Percentiles rank a stretch among this genome's conserved stretches.
Conservation (phyloP, 2,888 invertebrate species). For the Sipha maydis region DNA sequence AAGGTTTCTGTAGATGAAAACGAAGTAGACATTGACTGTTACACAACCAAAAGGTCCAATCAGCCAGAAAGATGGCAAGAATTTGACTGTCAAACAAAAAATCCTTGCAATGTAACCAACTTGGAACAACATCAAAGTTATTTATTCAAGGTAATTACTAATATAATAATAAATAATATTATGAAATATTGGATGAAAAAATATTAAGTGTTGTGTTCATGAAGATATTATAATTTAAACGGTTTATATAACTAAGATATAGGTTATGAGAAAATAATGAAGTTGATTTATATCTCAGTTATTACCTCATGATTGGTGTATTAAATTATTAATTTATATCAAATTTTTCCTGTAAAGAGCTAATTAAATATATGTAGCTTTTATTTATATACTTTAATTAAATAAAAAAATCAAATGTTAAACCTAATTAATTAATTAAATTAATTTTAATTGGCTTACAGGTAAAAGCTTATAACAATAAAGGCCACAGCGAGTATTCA, state of each 20-base stretch:
- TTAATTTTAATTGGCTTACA: slow-evolving; percentile 66
- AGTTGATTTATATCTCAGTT: no score
- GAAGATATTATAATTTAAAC: no score
- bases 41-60: slow-evolving; percentile 68
- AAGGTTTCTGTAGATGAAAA: slow-evolving; percentile 74
- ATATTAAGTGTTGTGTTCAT: no score
- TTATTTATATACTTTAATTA: no score
- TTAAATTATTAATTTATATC: no score
- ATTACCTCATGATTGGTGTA: no score
- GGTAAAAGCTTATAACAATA: slow-evolving; percentile 88
- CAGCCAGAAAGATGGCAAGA: slow-evolving; percentile 79
- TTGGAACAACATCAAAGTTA: slow-evolving; percentile 89
- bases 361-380: no score
- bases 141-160: slow-evolving; percentile 78
- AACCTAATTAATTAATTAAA: slow-evolving; percentile 13
- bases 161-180: no score
- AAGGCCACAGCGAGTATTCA: slow-evolving; percentile 87
- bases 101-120: slow-evolving; percentile 88
- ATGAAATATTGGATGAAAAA: no score
- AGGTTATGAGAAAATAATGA: no score
- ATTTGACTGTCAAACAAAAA: slow-evolving; percentile 84
- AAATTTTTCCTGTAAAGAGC: no score
- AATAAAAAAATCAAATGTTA: neutral
- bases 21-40: slow-evolving; percentile 73
- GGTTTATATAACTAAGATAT: no score